Percentiles rank a stretch among this genome's conserved stretches.
Conservation (phyloP, 53 echinoderm and acorn worm species). For the Temnopleurus reevesii region DNA sequence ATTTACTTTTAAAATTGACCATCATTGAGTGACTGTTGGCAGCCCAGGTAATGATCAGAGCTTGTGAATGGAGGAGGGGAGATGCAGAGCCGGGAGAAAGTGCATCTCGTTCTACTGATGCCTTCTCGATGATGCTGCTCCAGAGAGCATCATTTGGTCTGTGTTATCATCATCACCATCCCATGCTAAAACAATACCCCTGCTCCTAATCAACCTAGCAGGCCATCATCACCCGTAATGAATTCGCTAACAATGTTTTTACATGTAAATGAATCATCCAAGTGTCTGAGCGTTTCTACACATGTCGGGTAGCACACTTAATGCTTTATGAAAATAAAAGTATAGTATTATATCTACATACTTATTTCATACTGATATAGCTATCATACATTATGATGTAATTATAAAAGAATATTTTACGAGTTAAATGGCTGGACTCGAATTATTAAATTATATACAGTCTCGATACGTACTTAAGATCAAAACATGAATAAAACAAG, state of each 20-base stretch:
- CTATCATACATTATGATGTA: too few relatives aligned
- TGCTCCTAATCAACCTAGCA: background rate
- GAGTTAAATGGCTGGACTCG: too few relatives aligned
- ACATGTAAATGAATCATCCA: slow-evolving; percentile 11
- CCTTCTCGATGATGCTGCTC: background rate
- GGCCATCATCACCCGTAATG: background rate
- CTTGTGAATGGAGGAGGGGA: background rate
- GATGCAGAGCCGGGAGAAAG: background rate
- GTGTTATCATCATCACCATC: background rate
- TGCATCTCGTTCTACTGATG: background rate
- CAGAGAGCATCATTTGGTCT: background rate
- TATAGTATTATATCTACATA: too few relatives aligned
- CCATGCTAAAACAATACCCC: slow-evolving; percentile 30
- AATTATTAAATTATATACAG: too few relatives aligned
- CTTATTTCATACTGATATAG: too few relatives aligned
- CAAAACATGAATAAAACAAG: too few relatives aligned
- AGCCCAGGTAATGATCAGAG: background rate
- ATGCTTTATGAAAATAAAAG: too few relatives aligned
- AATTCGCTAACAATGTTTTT: slow-evolving; percentile 32
- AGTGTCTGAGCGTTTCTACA: background rate
- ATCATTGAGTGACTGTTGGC: background rate
- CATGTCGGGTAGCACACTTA: too few relatives aligned
- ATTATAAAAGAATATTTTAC: too few relatives aligned
- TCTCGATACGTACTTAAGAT: too few relatives aligned
- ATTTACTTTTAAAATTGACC: too few relatives aligned